Percentiles rank a stretch among this genome's conserved stretches.
Evolutionary conservation across 2,888 invertebrate species (phyloP).

Genomic region (Drosophila ezoana): DNA sequence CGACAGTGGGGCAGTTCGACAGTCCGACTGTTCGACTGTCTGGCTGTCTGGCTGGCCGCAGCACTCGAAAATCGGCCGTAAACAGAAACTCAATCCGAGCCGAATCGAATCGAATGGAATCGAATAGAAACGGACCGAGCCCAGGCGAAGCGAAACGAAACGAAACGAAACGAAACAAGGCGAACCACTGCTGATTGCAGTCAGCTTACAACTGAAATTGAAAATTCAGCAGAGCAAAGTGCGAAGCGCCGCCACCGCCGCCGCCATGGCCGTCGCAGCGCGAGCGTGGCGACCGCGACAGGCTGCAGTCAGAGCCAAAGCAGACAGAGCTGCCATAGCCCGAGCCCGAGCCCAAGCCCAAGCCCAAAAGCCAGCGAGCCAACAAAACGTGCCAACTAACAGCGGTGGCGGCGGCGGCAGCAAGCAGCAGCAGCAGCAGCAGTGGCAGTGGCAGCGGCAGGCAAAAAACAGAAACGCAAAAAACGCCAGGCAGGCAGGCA

Average conservation of each 20-base stretch:
- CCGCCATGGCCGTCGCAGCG: conserved; percentile 48
- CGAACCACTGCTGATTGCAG: conserved; percentile 84
- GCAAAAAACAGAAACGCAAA: conserved; percentile 76
- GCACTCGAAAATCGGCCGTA: conserved; percentile 42
- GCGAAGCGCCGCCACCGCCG: conserved; percentile 77
- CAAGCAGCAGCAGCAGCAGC: conserved; percentile 51
- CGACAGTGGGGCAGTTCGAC: conserved; percentile 32
- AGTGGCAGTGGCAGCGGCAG: conserved; percentile 34
- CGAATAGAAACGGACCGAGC: conserved; percentile 13
- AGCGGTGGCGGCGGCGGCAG: conserved; percentile 60
- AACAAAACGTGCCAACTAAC: conserved; percentile 76
- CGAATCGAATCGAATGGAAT: conserved; percentile 28
- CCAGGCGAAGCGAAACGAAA: conserved; percentile 36
- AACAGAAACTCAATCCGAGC: conserved; percentile 29
- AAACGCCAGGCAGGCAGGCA: conserved; percentile 71
- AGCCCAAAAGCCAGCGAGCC: conserved; percentile 72
- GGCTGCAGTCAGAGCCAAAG: conserved; percentile 60
- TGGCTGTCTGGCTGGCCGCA: conserved; percentile 7
- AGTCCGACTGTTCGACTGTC: conserved; percentile 8
- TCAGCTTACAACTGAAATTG: conserved; percentile 84
- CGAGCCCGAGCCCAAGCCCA: conserved; percentile 61
- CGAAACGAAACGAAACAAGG: conserved; percentile 49
- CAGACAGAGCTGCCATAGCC: conserved; percentile 40
- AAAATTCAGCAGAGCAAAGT: conserved; percentile 84
- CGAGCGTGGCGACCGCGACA: conserved; percentile 66